These are phyloP conservation scores for Norana najaformis DNA, from an alignment of 2,888 invertebrate species.

Conservation along the genomic window DNA sequence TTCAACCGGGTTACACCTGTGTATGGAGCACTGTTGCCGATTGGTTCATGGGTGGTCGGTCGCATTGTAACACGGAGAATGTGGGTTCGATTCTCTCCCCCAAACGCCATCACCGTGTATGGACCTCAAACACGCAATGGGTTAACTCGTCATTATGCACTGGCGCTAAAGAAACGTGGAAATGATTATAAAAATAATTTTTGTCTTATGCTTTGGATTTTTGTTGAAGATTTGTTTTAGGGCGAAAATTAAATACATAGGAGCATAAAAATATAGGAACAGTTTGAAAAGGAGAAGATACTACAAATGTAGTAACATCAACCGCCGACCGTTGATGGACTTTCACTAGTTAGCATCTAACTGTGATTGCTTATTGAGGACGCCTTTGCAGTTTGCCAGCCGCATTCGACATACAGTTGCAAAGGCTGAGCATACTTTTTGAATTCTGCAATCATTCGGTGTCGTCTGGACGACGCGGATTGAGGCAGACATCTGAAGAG, in stretches of 20 bases:
- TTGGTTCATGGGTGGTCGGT: too few relatives aligned
- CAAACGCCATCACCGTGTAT: background rate
- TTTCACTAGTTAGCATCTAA: background rate
- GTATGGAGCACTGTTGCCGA: too few relatives aligned
- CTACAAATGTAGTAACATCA: background rate
- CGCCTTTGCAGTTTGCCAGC: too few relatives aligned
- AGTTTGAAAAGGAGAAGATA: background rate
- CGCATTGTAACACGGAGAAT: background rate
- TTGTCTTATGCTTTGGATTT: background rate
- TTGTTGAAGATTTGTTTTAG: background rate
- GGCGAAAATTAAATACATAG: too few relatives aligned
- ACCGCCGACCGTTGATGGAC: background rate
- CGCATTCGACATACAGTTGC: too few relatives aligned
- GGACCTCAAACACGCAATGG: background rate
- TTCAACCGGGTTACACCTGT: too few relatives aligned
- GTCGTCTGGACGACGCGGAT: background rate
- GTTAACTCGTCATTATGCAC: background rate
- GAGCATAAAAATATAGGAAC: too few relatives aligned
- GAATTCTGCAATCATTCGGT: background rate
- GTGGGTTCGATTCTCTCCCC: background rate
- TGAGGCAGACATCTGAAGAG: background rate
- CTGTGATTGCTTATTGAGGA: background rate
- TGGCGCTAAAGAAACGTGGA: too few relatives aligned
- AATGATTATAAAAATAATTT: background rate
- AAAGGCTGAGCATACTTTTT: background rate